Evolutionary conservation across 2,888 invertebrate species (phyloP).

Genomic region (Synergus laeviventris): DNA sequence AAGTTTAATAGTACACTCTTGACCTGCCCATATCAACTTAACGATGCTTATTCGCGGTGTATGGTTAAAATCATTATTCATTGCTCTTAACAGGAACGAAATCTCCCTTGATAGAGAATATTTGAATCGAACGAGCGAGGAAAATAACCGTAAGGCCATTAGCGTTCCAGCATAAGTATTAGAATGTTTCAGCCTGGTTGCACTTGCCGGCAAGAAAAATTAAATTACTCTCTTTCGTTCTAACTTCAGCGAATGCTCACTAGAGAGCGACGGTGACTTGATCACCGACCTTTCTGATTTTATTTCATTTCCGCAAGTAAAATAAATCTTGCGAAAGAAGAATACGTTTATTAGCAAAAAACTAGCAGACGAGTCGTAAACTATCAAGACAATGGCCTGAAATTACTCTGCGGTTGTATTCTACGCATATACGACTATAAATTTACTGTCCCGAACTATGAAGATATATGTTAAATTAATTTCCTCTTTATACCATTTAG

Average conservation of each 20-base stretch:
- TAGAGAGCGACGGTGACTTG: constrained; percentile 33
- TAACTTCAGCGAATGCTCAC: not conserved
- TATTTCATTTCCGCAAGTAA: constrained; percentile 14
- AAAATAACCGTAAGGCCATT: constrained; percentile 38
- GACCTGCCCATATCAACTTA: constrained; percentile 36
- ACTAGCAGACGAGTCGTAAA: not conserved
- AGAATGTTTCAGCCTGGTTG: constrained; percentile 30
- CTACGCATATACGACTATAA: not conserved
- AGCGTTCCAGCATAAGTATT: constrained; percentile 34
- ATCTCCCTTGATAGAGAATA: constrained; percentile 37
- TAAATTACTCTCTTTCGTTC: constrained; percentile 27
- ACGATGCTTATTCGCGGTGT: constrained; percentile 37
- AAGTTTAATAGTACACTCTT: constrained; percentile 38
- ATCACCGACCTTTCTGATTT: constrained; percentile 21
- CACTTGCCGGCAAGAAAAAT: constrained; percentile 38
- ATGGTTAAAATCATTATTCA: constrained; percentile 41
- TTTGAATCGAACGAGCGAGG: constrained; percentile 33
- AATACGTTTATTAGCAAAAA: constrained; percentile 11
- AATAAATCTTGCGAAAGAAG: not conserved
- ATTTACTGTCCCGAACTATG: not conserved
- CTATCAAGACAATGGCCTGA: not conserved
- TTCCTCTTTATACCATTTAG: not conserved
- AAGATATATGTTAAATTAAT: not conserved
- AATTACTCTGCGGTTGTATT: not conserved
- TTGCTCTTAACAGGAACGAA: constrained; percentile 39